These are phyloP conservation scores for Carapus acus DNA, from an alignment of 2,797 vertebrate genomes.

Conservation along the genomic window DNA sequence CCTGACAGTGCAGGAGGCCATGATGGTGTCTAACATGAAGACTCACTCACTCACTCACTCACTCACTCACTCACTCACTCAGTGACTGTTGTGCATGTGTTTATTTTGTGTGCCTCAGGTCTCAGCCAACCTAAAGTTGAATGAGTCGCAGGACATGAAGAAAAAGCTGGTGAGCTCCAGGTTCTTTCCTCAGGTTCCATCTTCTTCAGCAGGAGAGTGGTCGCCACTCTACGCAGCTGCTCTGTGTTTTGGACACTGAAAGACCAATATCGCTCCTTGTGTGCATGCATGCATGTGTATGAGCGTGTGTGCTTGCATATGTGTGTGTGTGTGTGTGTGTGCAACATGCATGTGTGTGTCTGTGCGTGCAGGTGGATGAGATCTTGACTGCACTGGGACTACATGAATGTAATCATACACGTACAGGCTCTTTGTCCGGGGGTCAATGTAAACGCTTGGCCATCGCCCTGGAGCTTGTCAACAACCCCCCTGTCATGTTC, in stretches of 20 bases:
- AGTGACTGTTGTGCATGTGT: not conserved
- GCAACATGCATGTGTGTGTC: no score
- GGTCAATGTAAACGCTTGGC: slow-evolving; percentile 91
- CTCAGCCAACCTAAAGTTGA: slow-evolving; percentile 89
- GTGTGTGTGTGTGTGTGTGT: no score
- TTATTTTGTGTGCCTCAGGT: slow-evolving; percentile 68
- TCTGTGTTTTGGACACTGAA: no score
- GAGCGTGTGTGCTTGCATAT: no score
- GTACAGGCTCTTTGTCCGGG: slow-evolving; percentile 81
- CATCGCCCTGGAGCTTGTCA: slow-evolving; percentile 91
- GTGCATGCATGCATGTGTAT: no score
- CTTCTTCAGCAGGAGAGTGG: no score
- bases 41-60: no score
- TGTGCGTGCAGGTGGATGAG: slow-evolving; percentile 79
- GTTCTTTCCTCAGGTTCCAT: no score
- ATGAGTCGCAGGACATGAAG: slow-evolving; percentile 85
- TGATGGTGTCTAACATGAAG: slow-evolving; percentile 72
- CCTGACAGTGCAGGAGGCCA: slow-evolving; percentile 84
- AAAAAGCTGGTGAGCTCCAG: slow-evolving; percentile 82
- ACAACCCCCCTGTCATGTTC: slow-evolving; percentile 96
- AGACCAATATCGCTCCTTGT: no score
- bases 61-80: no score
- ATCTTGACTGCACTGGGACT: slow-evolving; percentile 89
- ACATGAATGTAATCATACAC: slow-evolving; percentile 85
- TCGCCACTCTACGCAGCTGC: no score